Base-by-base conservation (phyloP, 1,140 invertebrate genomes). In the Oryzaephilus surinamensis region DNA sequence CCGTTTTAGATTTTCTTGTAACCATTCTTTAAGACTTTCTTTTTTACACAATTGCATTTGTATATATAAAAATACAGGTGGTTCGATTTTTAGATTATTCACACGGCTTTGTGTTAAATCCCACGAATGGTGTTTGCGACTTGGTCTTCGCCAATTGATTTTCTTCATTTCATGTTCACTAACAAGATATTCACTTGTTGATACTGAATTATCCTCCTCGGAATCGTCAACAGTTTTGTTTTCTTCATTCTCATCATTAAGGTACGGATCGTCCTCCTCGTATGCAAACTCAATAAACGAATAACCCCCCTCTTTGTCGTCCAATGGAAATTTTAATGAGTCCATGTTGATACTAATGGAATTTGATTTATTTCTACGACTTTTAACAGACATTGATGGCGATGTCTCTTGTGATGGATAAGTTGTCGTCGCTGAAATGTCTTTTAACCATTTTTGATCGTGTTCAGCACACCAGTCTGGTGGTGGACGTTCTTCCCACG, bases 41-140 rank as follows among this genome's bases (percentile, higher is more conserved):
- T 82, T 79, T 31, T 77, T 74, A 58, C 94, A 98, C 27, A 98
- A 60, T 63, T 98, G 91, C 93, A 97, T 97, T 64, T 97, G 92
- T 57, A 97, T 97, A 54, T 93, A 97, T 1, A 97, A 69, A 62
- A 84, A 94, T 57, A 84, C 68, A 20, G 52, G 53, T 14, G 51
- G 43, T 12, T 71, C n/a, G n/a, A n/a, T n/a, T n/a, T n/a, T n/a
- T n/a, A n/a, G n/a, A n/a, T n/a, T n/a, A n/a, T n/a, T n/a, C n/a
- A n/a, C n/a, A n/a, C n/a, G n/a, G n/a, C n/a, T 63, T 74, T 55
- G 51, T 55, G 38, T 20, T 2, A 30, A 26, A 18, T 7, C 14
- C 20, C 19, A 38, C 2, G 13, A 51, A 27, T 51, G 43, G 42
- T 51, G 46, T 29, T 45, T 47, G 27, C 51, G 40, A 24, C 41